Conservation (phyloP, 2,113 vertebrate genomes). For the Colossoma macropomum region DNA sequence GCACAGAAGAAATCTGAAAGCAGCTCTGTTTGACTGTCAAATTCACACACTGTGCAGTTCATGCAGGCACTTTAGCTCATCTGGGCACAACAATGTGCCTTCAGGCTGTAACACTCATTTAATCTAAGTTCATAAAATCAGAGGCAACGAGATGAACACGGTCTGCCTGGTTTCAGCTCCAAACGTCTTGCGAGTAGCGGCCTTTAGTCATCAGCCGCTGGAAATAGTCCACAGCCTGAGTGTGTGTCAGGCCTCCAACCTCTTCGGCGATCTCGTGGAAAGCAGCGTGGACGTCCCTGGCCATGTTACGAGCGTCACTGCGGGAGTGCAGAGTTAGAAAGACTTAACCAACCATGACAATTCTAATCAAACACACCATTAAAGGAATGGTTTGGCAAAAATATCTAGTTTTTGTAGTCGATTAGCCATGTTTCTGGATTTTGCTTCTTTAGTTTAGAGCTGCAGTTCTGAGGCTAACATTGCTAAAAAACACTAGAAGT, state of each 20-base stretch:
- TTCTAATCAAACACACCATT: too few species aligned
- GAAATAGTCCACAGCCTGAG: conserved; percentile 83
- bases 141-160: not conserved
- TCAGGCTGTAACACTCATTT: not conserved
- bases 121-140: not conserved
- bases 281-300: conserved; percentile 82
- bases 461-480: too few species aligned
- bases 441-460: too few species aligned
- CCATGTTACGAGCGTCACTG: conserved; percentile 88
- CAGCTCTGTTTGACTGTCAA: too few species aligned
- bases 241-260: conserved; percentile 76
- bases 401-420: too few species aligned
- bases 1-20: not conserved
- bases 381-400: too few species aligned
- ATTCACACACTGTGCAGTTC: too few species aligned
- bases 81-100: too few species aligned
- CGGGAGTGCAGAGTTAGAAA: not conserved
- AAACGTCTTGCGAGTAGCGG: conserved; percentile 86
- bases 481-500: too few species aligned
- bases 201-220: conserved; percentile 91
- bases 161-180: conserved; percentile 78
- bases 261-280: conserved; percentile 83
- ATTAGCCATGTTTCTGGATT: too few species aligned
- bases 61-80: too few species aligned
- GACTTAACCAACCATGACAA: not conserved